These are phyloP conservation scores for Synaphobranchus kaupii DNA, from an alignment of 2,797 vertebrate species.

Conservation along the genomic window DNA sequence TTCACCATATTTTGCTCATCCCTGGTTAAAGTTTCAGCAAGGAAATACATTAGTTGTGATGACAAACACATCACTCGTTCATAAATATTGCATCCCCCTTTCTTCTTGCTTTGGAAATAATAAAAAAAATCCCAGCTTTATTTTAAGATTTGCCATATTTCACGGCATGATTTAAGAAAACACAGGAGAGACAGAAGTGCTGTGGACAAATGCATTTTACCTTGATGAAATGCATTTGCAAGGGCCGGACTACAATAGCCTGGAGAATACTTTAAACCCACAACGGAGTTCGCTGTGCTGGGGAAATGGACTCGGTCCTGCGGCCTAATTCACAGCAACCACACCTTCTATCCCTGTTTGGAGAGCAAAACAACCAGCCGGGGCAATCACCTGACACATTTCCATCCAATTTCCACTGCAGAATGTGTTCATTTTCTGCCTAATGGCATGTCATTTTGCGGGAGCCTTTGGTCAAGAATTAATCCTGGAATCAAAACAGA, in stretches of 20 bases:
- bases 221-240: constrained; percentile 89
- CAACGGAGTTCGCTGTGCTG: constrained; percentile 72
- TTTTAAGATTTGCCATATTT: constrained; percentile 86
- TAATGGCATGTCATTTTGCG: constrained; percentile 99
- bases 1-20: constrained; percentile 37
- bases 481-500: constrained; percentile 99
- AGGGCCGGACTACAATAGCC: constrained; percentile 86
- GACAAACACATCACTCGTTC: constrained; percentile 82
- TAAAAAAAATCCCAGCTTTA: constrained; percentile 74
- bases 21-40: constrained; percentile 66
- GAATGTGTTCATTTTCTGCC: constrained; percentile 99
- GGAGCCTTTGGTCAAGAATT: constrained; percentile 98
- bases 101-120: constrained; percentile 54
- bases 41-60: constrained; percentile 73
- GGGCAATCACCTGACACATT: constrained; percentile 99
- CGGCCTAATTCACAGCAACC: constrained; percentile 82
- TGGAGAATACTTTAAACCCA: constrained; percentile 88
- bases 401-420: constrained; percentile 99
- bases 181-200: constrained; percentile 82
- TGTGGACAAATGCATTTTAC: constrained; percentile 87
- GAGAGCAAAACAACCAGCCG: constrained; percentile 87
- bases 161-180: constrained; percentile 84
- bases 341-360: constrained; percentile 80
- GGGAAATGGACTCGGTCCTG: constrained; percentile 82
- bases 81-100: constrained; percentile 89